phyloP scores from a whole-genome alignment of 1,140 invertebrate species.

The Eurosta solidaginis region DNA sequence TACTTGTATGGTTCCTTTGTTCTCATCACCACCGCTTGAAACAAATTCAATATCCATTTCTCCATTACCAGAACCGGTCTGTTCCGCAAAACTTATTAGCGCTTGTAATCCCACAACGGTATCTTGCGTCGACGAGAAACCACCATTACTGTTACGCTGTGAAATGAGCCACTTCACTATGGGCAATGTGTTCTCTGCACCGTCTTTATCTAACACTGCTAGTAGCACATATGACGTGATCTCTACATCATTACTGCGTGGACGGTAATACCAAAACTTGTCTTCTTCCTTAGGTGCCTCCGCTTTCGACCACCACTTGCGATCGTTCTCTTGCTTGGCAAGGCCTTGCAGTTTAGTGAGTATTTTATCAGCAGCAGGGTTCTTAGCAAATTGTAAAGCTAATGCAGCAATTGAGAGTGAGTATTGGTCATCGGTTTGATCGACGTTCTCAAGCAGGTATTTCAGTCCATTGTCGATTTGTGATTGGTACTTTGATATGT shows the following conservation, averaged over 20 bases:
- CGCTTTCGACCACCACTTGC: slow-evolving; percentile 52
- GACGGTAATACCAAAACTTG: slow-evolving; percentile 42
- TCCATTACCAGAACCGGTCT: slow-evolving; percentile 47
- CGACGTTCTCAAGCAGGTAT: slow-evolving; percentile 77
- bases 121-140: slow-evolving; percentile 76
- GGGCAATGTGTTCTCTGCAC: slow-evolving; percentile 64
- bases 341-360: slow-evolving; percentile 42
- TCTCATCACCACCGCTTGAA: slow-evolving; percentile 37
- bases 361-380: slow-evolving; percentile 57
- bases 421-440: slow-evolving; percentile 75
- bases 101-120: slow-evolving; percentile 72
- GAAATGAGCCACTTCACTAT: slow-evolving; percentile 73
- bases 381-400: slow-evolving; percentile 75
- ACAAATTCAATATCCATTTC: slow-evolving; percentile 46
- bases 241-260: slow-evolving; percentile 73
- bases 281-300: slow-evolving; percentile 45
- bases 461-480: slow-evolving; percentile 77
- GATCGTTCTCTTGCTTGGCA: slow-evolving; percentile 44
- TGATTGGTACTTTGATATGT: slow-evolving; percentile 64
- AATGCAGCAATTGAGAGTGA: slow-evolving; percentile 78
- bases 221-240: slow-evolving; percentile 77
- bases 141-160: slow-evolving; percentile 77
- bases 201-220: slow-evolving; percentile 66
- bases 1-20: slow-evolving; percentile 55
- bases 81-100: slow-evolving; percentile 65